Percentiles rank a stretch among this genome's conserved stretches.
These are phyloP conservation scores for Bradypus variegatus DNA, from an alignment of 2,797 vertebrate species.

Conservation along the genomic window DNA sequence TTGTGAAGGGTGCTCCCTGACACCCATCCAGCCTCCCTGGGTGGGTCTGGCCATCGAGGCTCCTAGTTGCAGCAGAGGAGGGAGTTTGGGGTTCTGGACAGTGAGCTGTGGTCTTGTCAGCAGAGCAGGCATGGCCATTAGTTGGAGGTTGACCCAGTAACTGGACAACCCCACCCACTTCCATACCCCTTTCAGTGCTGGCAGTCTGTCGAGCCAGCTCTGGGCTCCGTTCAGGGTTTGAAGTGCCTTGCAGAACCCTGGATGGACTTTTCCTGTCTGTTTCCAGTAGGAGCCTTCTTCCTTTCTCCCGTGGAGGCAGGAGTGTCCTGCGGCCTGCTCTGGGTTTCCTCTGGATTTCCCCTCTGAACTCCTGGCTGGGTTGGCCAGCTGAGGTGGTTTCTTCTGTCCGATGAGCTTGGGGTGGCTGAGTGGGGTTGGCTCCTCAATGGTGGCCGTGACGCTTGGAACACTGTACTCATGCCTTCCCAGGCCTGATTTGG, in stretches of 20 bases:
- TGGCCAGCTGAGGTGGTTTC: background rate
- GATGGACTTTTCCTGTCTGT: background rate
- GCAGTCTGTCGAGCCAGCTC: background rate
- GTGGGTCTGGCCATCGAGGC: background rate
- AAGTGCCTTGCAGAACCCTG: background rate
- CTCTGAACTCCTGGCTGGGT: background rate
- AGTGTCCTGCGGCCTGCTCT: background rate
- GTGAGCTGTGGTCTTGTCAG: background rate
- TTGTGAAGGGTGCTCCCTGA: background rate
- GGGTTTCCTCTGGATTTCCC: slow-evolving; percentile 12
- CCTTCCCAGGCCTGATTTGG: background rate
- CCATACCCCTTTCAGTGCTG: background rate
- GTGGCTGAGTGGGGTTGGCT: background rate
- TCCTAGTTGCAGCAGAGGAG: background rate
- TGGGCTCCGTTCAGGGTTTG: background rate
- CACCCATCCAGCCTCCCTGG: background rate
- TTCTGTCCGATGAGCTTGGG: background rate
- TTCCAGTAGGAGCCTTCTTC: slow-evolving; percentile 9
- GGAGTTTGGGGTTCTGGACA: background rate
- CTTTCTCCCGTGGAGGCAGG: slow-evolving; percentile 35
- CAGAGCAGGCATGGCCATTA: background rate
- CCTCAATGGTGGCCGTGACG: background rate
- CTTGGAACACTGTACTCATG: accelerated
- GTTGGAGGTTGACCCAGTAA: background rate
- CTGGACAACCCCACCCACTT: background rate